Evolutionary conservation across 1,140 invertebrate species (phyloP), one percentile per base, ranked within the genome.

Genomic region (Mya arenaria): DNA sequence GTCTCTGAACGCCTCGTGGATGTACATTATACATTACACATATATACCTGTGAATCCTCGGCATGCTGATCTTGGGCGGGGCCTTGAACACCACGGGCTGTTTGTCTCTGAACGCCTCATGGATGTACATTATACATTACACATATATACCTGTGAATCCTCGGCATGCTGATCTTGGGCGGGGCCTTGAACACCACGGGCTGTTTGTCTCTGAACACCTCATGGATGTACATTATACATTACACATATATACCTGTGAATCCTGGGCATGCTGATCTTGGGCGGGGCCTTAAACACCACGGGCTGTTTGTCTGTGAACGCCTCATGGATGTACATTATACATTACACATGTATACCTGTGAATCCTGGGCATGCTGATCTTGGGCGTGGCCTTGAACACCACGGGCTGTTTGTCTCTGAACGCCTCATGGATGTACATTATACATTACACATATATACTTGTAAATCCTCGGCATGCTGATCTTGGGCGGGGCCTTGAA

Each of bases 121-220:
- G 96, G 93, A 99, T 98, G 93, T 98, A 99, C 55, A 90, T 79
- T 85, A 19, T 97, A 97, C 93, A 63, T 63, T 99, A 98, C 93
- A n/a, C n/a, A n/a, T n/a, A n/a, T n/a, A n/a, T n/a, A n/a, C n/a
- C n/a, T n/a, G n/a, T n/a, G n/a, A n/a, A n/a, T n/a, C n/a, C n/a
- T n/a, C n/a, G 95, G 95, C 66, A 95, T 94, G 71, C 95, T 95
- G 75, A 96, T 96, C 52, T 92, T 97, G 95, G 25, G 96, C 95
- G 6, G 92, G 96, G 96, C 5, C 83, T 90, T 93, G 79, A 90
- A 91, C 69, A 91, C 85, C 37, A 85, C 87, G 68, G 85, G 92
- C 85, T 84, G 91, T 85, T 93, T 92, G 91, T 92, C 89, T 41
- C 89, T 89, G 65, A 96, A 90, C 0, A 95, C 95, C 19, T 95